A percentile compares a stretch with the other conserved stretches of the same genome.
Conservation (phyloP, 1,140 invertebrate species). For the Eupristina koningsbergeri region DNA sequence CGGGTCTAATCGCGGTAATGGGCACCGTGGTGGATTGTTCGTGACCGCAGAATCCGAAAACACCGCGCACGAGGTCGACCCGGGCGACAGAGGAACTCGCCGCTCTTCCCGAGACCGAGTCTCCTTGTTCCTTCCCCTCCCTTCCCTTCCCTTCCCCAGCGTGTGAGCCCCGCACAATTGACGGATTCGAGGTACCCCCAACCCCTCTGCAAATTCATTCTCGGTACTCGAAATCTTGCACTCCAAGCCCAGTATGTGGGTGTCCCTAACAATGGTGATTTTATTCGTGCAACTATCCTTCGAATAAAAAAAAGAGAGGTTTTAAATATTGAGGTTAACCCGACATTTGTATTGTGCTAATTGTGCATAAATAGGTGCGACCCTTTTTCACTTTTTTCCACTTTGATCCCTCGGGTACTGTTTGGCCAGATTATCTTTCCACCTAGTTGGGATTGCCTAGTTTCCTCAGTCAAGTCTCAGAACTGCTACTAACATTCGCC, state of each 20-base stretch:
- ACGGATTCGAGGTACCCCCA: not conserved
- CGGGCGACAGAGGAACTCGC: not conserved
- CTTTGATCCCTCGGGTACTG: no score
- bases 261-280: not conserved
- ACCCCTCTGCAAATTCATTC: not conserved
- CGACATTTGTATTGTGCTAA: no score
- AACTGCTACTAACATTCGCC: no score
- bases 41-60: slow-evolving; percentile 67
- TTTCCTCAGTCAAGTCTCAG: no score
- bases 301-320: no score
- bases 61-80: not conserved
- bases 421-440: no score
- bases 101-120: not conserved
- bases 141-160: not conserved
- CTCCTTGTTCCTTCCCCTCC: no score
- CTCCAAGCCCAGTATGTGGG: not conserved
- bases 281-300: no score
- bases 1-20: slow-evolving; percentile 70
- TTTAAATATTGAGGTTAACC: no score
- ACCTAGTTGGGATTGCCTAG: no score
- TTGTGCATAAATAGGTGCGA: no score
- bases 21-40: slow-evolving; percentile 59
- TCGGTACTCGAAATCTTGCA: slow-evolving; percentile 10
- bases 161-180: slow-evolving; percentile 7
- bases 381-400: no score